phyloP scores from a whole-genome alignment of 2,888 invertebrate species.

The Pycnomerus fuliginosus region DNA sequence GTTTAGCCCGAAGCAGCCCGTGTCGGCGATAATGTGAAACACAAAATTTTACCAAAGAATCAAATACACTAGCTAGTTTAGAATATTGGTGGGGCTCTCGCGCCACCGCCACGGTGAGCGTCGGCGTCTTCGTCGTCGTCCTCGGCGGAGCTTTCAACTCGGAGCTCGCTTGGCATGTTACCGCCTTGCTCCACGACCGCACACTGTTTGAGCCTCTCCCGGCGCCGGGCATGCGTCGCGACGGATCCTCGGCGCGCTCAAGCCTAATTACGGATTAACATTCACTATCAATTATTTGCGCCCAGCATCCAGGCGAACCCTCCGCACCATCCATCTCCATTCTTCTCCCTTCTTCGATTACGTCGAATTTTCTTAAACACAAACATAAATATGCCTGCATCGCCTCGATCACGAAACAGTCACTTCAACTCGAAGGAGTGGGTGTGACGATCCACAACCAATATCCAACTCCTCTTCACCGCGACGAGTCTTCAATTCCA shows the following conservation, averaged over 20 bases:
- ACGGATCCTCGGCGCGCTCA: constrained; percentile 15
- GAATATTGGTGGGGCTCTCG: constrained; percentile 36
- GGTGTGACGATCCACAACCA: not conserved
- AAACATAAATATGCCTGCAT: not conserved
- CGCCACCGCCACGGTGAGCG: constrained; percentile 39
- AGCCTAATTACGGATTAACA: constrained; percentile 26
- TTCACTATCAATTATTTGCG: constrained; percentile 24
- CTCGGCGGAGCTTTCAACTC: constrained; percentile 45
- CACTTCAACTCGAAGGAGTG: not conserved
- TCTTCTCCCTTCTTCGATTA: constrained; percentile 2
- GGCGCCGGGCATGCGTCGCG: constrained; percentile 49
- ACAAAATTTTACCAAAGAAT: constrained; percentile 36
- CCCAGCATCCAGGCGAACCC: constrained; percentile 10
- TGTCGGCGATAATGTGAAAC: constrained; percentile 46
- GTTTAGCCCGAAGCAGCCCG: constrained; percentile 50
- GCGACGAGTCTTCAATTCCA: no score
- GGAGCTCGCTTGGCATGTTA: constrained; percentile 50
- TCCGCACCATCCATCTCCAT: constrained; percentile 4
- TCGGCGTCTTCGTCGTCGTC: constrained; percentile 46
- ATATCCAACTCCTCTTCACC: not conserved
- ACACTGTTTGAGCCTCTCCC: constrained; percentile 50
- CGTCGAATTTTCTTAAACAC: constrained; percentile 4
- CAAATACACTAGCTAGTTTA: constrained; percentile 42
- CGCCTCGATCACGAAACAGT: not conserved
- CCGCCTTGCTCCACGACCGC: constrained; percentile 52